Evolutionary conservation across 2,113 vertebrate species (phyloP).

Genomic region (Stomatorhinus ivindoensis): DNA sequence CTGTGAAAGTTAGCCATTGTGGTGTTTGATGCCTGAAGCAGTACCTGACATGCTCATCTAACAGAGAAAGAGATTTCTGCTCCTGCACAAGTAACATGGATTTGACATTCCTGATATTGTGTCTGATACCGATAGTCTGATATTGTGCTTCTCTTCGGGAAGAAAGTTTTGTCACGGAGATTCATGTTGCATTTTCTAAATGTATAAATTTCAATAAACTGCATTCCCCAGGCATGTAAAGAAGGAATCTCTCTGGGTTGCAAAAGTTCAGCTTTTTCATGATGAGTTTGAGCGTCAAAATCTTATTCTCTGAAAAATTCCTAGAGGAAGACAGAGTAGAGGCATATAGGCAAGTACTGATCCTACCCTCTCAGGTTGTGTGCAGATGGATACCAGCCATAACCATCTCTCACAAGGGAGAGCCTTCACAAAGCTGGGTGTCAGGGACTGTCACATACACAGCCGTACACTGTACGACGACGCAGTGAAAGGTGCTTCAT

Average conservation of each 20-base stretch:
- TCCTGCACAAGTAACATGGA: background rate
- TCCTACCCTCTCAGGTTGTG: background rate
- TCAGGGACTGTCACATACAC: too few species aligned
- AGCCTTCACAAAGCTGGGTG: background rate
- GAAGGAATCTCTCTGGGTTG: background rate
- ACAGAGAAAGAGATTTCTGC: background rate
- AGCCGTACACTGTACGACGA: too few species aligned
- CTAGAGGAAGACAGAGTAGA: background rate
- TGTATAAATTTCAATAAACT: background rate
- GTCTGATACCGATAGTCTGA: background rate
- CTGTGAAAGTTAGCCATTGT: background rate
- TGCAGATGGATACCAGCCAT: background rate
- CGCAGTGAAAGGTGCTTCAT: too few species aligned
- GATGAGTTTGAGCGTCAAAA: background rate
- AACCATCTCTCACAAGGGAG: background rate
- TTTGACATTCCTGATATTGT: background rate
- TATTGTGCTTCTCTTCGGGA: background rate
- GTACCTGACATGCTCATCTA: background rate
- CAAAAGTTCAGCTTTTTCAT: background rate
- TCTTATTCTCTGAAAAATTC: background rate
- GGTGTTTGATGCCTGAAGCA: background rate
- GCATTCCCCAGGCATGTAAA: too few species aligned
- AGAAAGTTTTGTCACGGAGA: background rate
- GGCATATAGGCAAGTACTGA: background rate
- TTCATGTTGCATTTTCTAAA: background rate